These are phyloP conservation scores for Zapornia atra DNA, from an alignment of 2,113 vertebrate genomes.

Conservation along the genomic window DNA sequence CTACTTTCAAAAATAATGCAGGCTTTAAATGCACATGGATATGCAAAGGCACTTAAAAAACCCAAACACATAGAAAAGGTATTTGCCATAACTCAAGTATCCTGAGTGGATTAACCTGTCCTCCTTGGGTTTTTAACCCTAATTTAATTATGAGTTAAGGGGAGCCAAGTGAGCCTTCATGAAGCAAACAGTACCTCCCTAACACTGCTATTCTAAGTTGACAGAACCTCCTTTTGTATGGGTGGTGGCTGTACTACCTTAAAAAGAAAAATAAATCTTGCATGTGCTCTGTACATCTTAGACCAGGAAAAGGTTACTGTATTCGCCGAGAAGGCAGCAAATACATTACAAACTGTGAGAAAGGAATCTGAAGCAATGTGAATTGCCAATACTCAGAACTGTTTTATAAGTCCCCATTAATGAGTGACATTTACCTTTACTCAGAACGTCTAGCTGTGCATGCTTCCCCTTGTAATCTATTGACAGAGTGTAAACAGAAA, in stretches of 20 bases:
- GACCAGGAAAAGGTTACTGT: background rate
- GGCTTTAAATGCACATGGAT: background rate
- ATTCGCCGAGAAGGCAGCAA: background rate
- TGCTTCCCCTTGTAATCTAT: background rate
- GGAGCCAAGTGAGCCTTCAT: background rate
- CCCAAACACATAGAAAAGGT: background rate
- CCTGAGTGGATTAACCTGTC: background rate
- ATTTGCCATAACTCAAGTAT: background rate
- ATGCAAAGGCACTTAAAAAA: background rate
- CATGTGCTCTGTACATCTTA: background rate
- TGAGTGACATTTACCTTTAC: background rate
- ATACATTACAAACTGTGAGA: background rate
- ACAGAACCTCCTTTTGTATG: background rate
- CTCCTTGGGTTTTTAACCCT: background rate
- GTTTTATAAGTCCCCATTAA: background rate
- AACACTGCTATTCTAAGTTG: background rate
- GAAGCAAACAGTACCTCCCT: background rate
- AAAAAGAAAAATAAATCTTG: background rate
- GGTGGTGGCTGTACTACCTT: background rate
- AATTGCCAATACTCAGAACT: background rate
- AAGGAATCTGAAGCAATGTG: background rate
- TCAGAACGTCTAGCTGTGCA: background rate
- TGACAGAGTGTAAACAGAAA: background rate
- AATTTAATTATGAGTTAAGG: background rate
- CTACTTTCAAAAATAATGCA: background rate